Base-by-base conservation (phyloP, 2,797 vertebrate species). In the Cossypha heuglini region DNA sequence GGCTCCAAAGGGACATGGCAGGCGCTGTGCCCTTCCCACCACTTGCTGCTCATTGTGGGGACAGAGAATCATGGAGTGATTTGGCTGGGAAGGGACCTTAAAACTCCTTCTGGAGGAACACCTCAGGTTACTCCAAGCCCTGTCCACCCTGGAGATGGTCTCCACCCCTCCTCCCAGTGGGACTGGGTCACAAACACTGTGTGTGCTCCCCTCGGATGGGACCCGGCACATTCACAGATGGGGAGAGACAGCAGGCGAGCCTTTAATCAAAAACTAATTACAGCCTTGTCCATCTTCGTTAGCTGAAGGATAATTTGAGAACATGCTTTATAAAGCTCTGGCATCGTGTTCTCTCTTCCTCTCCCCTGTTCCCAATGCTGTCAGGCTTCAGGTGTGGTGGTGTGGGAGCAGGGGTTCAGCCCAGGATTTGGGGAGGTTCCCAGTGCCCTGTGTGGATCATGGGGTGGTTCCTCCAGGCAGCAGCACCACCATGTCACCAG, bases 211-310 rank as follows among this genome's bases (percentile, higher is more conserved):
- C 71, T 85, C 0, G 0, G 33, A 11, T 76, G 59, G 89, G 66
- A 66, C 76, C 42, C 5, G 6, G 66, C 76, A 54, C 3, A 1
- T 74, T 63, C 8, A 2, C 79, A 69, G 54, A 69, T 59, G 29
- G 79, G 81, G 52, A 42, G 77, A 92, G 78, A 52, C 93, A 91
- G 73, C 91, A 90, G 85, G 84, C 16, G 5, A 94, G 69, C 64
- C 69, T 92, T 93, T 88, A 92, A 94, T 93, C 71, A 96, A 59
- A 93, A 93, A 66, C 83, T 84, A 93, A 91, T 95, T 92, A 75
- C 73, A 88, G 42, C 51, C 88, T 80, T 25, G 26, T 94, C 94
- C 11, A 4, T 95, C 84, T 95, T 95, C 35, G n/a, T 97, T 95
- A 95, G 71, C 77, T 2, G 3, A 67, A 80, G 88, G 86, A 72